Evolutionary conservation across 2,113 vertebrate genomes (phyloP).

Genomic region (Dicerorhinus sumatrensis): DNA sequence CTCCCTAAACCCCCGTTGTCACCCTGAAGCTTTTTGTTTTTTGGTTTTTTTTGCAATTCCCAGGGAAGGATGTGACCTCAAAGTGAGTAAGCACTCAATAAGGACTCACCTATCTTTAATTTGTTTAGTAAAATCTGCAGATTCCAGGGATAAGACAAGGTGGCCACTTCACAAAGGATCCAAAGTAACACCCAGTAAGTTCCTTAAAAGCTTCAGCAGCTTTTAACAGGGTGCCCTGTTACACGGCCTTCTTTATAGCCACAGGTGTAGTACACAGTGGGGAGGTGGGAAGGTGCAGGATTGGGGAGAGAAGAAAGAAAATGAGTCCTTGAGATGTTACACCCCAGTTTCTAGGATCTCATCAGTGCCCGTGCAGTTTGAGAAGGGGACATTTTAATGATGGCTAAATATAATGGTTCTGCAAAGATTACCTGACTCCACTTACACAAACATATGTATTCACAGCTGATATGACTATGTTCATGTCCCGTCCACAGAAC

Average conservation of each 20-base stretch:
- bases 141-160: not conserved
- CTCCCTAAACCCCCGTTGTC: not conserved
- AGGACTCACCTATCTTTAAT: not conserved
- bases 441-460: not conserved
- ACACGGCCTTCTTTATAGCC: constrained; percentile 69
- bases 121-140: constrained; percentile 9
- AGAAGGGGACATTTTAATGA: not conserved
- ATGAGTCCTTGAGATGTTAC: not conserved
- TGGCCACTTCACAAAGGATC: not conserved
- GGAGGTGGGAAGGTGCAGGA: not conserved
- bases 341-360: not conserved
- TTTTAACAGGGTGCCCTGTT: constrained; percentile 27
- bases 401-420: not conserved
- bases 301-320: not conserved
- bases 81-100: not conserved
- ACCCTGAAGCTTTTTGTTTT: not conserved
- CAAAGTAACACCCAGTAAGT: not conserved
- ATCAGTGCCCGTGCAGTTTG: not conserved
- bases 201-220: constrained; percentile 35
- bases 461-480: not conserved
- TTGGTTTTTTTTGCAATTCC: not conserved
- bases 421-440: not conserved
- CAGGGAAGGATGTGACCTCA: not conserved
- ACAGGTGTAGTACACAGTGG: not conserved
- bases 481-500: not conserved